Base-by-base conservation (phyloP, 1,140 invertebrate genomes). In the Aphidius ervi region DNA sequence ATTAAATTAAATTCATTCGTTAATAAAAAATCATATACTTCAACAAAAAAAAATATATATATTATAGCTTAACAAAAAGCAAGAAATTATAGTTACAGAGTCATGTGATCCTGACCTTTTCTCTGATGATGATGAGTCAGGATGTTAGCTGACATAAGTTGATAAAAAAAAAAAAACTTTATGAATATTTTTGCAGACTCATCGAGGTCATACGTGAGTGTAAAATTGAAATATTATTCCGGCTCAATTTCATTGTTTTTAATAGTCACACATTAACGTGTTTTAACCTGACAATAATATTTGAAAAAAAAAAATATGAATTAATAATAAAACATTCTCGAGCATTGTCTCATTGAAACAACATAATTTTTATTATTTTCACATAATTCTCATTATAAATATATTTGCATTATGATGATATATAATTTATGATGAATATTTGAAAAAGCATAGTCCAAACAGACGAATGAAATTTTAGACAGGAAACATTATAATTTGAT, bases 401-500 rank as follows among this genome's bases (percentile, higher is more conserved):
- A 31, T 31, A 31, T 31, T 42, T 37, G 20, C 40, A 41, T 54
- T 37, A 42, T 40, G 52, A 39, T 54, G 41, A 4, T 54, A 52
- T 31, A 45, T 45, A 3, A 7, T 45, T 16, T 16, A 16, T 40
- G 46, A 40, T 50, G 57, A 42, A 58, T 58, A 58, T 58, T 58
- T 49, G n/a, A 50, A 20, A 31, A 47, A 52, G 53, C 43, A 43
- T 23, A 55, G 23, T 40, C 48, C 48, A 39, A 41, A 46, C 4
- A n/a, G 39, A 50, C 31, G 42, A 31, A 45, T 37, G 46, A 42
- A 37, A 56, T 56, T 37, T 16, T 49, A 58, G 55, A 50, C 46
- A 61, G 53, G 52, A 61, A 61, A 43, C 43, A 54, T 41, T 55
- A 10, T 56, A 61, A 61, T 61, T 61, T 56, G 37, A 61, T 61